Evolutionary conservation across 2,113 vertebrate species (phyloP).

Genomic region (Pangasianodon hypophthalmus): DNA sequence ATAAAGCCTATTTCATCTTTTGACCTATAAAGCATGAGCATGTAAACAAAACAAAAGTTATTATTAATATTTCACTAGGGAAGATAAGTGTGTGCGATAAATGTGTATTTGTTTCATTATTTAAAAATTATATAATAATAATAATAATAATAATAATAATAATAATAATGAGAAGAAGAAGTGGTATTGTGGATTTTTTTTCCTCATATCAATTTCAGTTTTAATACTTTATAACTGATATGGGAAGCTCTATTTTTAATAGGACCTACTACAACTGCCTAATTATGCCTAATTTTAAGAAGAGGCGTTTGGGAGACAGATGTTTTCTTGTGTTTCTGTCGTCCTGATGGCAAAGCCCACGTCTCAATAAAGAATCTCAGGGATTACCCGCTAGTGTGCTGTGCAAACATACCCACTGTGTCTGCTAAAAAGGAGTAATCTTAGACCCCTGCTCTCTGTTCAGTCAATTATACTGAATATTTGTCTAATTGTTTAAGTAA

Average conservation of each 20-base stretch:
- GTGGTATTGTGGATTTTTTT: not conserved
- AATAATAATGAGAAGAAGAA: not conserved
- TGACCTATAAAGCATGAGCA: not conserved
- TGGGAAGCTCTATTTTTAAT: not conserved
- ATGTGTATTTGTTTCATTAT: not conserved
- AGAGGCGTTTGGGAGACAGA: conserved; percentile 32
- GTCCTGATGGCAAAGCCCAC: conserved; percentile 42
- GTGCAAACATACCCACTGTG: conserved; percentile 51
- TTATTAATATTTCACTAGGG: not conserved
- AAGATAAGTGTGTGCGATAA: not conserved
- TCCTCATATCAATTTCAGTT: not conserved
- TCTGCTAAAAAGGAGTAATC: conserved; percentile 40
- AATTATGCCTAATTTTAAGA: not conserved
- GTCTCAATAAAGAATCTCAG: conserved; percentile 38
- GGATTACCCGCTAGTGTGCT: conserved; percentile 53
- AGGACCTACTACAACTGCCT: not conserved
- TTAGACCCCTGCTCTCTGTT: conserved; percentile 49
- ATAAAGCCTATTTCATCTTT: not conserved
- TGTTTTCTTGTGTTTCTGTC: conserved; percentile 41
- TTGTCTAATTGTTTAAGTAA: conserved; percentile 60
- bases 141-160: not conserved
- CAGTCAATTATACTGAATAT: conserved; percentile 60
- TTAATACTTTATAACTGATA: not conserved
- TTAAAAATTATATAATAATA: not conserved
- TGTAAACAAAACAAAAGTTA: not conserved